Conservation (phyloP, 37 sponge, comb jelly and placozoan genomes). For the Aplysina aerophoba region DNA sequence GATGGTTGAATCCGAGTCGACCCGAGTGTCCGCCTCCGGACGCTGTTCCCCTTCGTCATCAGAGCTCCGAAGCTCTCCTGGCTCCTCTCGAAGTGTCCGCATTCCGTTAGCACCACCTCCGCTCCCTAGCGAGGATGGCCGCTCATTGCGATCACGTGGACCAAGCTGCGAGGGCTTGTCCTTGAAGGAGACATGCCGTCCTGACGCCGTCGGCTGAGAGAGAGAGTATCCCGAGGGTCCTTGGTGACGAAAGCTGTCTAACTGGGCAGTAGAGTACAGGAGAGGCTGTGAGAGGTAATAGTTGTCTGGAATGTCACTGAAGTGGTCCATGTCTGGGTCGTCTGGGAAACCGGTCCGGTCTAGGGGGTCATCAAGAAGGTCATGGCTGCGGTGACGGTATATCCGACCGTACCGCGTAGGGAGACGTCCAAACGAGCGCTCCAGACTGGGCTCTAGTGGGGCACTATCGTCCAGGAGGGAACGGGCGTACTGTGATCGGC, state of each 20-base stretch:
- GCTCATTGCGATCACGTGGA: constrained; percentile 15
- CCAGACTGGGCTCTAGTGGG: constrained; percentile 14
- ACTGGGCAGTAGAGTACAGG: neutral
- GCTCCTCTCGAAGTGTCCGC: constrained; percentile 18
- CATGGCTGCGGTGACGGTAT: constrained; percentile 28
- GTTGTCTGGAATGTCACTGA: neutral
- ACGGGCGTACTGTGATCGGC: neutral
- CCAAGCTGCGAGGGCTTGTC: neutral
- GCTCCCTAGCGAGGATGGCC: neutral
- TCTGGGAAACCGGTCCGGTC: constrained; percentile 4
- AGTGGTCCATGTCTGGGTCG: neutral
- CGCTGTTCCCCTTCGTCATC: constrained; percentile 10
- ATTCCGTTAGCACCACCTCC: neutral
- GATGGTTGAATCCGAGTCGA: constrained; percentile 16
- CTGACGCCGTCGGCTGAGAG: constrained; percentile 62
- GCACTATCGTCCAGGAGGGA: neutral
- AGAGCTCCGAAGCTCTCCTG: constrained; percentile 7
- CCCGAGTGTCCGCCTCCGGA: neutral
- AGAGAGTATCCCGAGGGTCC: constrained; percentile 58
- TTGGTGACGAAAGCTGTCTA: neutral
- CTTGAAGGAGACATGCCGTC: constrained; percentile 8
- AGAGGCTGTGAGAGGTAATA: constrained; percentile 63
- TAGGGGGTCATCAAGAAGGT: neutral
- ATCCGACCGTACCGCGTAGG: neutral
- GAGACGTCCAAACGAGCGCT: neutral